Percentiles rank a stretch among this genome's conserved stretches.
These are phyloP conservation scores for Mnemiopsis leidyi DNA, from an alignment of 37 sponge, comb jelly and placozoan genomes.

Conservation along the genomic window DNA sequence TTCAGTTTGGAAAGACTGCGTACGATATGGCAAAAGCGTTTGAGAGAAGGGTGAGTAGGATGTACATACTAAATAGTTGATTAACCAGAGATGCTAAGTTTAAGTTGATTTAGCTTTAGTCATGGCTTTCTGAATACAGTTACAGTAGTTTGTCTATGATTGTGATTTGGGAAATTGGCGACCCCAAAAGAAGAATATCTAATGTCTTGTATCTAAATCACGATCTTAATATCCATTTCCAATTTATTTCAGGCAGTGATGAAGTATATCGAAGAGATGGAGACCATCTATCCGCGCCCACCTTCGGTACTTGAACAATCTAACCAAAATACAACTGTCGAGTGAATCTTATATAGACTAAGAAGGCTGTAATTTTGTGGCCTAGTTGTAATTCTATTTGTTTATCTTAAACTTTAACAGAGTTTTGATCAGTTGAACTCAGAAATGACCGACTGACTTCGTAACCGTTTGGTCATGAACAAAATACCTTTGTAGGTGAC, in stretches of 20 bases:
- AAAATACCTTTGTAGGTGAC: neutral
- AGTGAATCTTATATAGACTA: neutral
- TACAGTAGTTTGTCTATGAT: too few species aligned
- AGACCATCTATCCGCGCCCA: conserved; percentile 38
- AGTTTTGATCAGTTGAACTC: neutral
- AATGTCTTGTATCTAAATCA: too few species aligned
- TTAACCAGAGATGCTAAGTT: too few species aligned
- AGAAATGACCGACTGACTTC: neutral
- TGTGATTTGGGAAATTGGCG: too few species aligned
- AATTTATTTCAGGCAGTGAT: conserved; percentile 59
- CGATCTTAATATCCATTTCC: too few species aligned
- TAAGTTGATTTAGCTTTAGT: too few species aligned
- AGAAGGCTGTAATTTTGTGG: neutral
- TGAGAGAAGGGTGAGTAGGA: conserved; percentile 39
- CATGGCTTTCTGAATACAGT: too few species aligned
- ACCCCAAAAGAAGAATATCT: too few species aligned
- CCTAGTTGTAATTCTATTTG: too few species aligned
- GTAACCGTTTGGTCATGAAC: neutral
- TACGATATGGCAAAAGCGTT: conserved; percentile 57
- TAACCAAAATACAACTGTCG: neutral
- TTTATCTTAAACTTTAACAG: neutral
- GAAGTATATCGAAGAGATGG: conserved; percentile 66
- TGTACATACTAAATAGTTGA: too few species aligned
- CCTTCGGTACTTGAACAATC: conserved; percentile 50
- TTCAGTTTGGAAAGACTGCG: conserved; percentile 60